Conservation (phyloP, 92 coral and sea anemone species). For the Palythoa heliodiscus region DNA sequence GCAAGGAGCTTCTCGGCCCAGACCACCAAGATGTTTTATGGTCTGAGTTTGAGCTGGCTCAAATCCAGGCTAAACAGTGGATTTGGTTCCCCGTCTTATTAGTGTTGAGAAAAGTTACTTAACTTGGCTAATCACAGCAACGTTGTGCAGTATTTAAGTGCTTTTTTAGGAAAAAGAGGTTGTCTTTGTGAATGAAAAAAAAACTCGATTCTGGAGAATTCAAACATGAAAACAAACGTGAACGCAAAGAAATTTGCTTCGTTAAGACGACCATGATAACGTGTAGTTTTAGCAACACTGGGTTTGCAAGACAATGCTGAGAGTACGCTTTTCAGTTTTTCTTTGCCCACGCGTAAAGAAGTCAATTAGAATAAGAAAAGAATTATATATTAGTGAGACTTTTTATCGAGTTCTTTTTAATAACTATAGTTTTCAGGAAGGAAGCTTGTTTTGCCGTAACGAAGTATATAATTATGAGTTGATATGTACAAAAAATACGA, state of each 20-base stretch:
- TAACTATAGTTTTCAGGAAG: not conserved
- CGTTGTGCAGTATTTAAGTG: not conserved
- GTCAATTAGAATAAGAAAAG: not conserved
- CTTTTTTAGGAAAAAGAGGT: not conserved
- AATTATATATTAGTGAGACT: not conserved
- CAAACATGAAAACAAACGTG: not conserved
- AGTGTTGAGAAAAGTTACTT: not conserved
- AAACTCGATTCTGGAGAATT: not conserved
- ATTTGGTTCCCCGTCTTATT: too few relatives aligned
- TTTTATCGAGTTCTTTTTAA: too few relatives aligned
- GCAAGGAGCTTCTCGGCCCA: too few relatives aligned
- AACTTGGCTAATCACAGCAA: not conserved
- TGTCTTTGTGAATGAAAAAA: not conserved
- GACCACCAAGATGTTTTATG: too few relatives aligned
- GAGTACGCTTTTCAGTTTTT: not conserved
- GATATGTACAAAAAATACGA: too few relatives aligned
- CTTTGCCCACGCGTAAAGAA: not conserved
- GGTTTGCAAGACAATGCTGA: not conserved
- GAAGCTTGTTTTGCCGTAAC: not conserved
- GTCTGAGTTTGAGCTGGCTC: too few relatives aligned
- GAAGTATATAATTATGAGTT: not conserved
- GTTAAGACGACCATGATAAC: not conserved
- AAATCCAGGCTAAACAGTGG: too few relatives aligned
- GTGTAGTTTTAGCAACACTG: not conserved
- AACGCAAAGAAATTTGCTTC: not conserved